phyloP scores from a whole-genome alignment of 2,888 invertebrate genomes.

The Eilema sororculum region DNA sequence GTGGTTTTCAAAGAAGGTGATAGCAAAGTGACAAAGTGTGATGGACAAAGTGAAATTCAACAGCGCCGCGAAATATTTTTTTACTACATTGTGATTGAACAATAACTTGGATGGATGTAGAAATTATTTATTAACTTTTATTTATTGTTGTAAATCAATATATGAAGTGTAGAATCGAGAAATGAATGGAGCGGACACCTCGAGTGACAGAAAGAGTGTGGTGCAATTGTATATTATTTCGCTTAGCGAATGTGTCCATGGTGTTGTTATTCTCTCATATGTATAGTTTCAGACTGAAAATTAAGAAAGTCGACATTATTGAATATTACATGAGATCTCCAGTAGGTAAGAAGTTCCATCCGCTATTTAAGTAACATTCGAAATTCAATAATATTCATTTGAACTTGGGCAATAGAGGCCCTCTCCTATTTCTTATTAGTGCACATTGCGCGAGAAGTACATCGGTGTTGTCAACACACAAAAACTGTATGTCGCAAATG shows the following conservation, averaged over 20 bases:
- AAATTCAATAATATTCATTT: no score
- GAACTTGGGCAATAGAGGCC: no score
- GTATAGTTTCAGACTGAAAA: slow-evolving; percentile 13
- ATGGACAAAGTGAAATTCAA: slow-evolving; percentile 47
- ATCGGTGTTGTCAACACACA: neutral
- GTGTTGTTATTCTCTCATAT: slow-evolving; percentile 37
- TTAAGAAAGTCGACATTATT: neutral
- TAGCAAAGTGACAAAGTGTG: slow-evolving; percentile 74
- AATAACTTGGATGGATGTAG: slow-evolving; percentile 66
- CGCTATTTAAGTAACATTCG: no score
- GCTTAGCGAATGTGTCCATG: slow-evolving; percentile 48
- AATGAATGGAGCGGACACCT: slow-evolving; percentile 63
- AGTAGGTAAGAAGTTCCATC: neutral
- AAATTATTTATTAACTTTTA: slow-evolving; percentile 72
- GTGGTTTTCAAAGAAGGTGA: slow-evolving; percentile 62
- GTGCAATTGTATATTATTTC: slow-evolving; percentile 37
- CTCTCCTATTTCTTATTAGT: no score
- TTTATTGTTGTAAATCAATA: slow-evolving; percentile 73
- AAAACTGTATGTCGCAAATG: neutral
- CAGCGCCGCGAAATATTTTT: slow-evolving; percentile 64
- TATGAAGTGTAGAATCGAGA: slow-evolving; percentile 50
- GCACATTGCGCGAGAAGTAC: no score
- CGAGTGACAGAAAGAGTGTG: slow-evolving; percentile 35
- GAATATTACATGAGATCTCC: neutral
- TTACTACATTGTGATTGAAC: slow-evolving; percentile 71